These are phyloP conservation scores for Ecliptopera silaceata DNA, from an alignment of 2,888 invertebrate species.

Conservation along the genomic window DNA sequence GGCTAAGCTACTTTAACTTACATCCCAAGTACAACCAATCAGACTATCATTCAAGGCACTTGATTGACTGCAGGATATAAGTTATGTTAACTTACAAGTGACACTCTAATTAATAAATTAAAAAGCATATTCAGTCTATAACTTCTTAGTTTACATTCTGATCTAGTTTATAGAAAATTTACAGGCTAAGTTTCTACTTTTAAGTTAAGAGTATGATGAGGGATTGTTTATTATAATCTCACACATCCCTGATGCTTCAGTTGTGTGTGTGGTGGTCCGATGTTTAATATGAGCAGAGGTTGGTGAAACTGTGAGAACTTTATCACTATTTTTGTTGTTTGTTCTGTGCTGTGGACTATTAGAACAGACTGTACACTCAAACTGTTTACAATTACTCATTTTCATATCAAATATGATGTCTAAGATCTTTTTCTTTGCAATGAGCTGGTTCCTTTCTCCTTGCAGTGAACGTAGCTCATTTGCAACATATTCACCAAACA, in stretches of 20 bases:
- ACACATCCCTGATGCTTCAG: constrained; percentile 65
- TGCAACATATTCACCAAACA: constrained; percentile 84
- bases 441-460: constrained; percentile 79
- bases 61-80: too few species aligned
- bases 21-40: too few species aligned
- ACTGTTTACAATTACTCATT: constrained; percentile 77
- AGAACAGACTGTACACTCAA: constrained; percentile 60
- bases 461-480: constrained; percentile 82
- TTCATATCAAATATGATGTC: constrained; percentile 84
- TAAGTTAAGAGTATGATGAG: constrained; percentile 72
- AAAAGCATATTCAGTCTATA: too few species aligned
- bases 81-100: too few species aligned
- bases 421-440: constrained; percentile 84
- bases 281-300: constrained; percentile 65
- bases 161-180: too few species aligned
- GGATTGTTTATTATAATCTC: constrained; percentile 72
- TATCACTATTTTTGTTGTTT: constrained; percentile 55
- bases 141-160: too few species aligned
- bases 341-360: constrained; percentile 49
- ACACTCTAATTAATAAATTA: too few species aligned
- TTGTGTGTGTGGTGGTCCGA: constrained; percentile 52
- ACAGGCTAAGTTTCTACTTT: constrained; percentile 74
- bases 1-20: too few species aligned
- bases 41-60: too few species aligned
- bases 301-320: constrained; percentile 62